Conservation (phyloP, 1,140 invertebrate species). For the Prorops nasuta region DNA sequence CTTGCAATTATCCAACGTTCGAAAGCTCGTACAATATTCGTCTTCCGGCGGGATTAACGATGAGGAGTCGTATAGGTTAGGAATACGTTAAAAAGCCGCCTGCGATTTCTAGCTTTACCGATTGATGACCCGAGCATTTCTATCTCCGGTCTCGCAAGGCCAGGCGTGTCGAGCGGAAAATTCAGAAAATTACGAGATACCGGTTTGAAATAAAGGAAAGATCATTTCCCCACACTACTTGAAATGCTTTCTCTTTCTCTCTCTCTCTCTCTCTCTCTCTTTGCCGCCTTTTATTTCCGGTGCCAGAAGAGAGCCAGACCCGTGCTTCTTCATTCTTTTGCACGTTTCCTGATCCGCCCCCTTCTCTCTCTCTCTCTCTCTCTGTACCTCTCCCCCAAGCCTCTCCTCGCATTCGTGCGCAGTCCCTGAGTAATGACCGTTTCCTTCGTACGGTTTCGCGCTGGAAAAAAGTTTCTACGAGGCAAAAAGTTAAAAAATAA, state of each 20-base stretch:
- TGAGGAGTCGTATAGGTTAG: no score
- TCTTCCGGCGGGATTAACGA: no score
- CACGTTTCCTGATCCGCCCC: not conserved
- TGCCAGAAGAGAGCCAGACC: not conserved
- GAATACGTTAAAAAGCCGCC: no score
- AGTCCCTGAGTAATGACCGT: conserved; percentile 4
- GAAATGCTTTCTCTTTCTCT: no score
- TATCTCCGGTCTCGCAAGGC: no score
- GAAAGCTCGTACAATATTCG: no score
- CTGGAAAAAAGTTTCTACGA: not conserved
- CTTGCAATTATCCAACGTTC: no score
- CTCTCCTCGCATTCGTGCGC: not conserved
- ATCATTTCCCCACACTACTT: not conserved
- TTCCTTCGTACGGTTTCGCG: not conserved
- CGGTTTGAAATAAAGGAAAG: conserved; percentile 2
- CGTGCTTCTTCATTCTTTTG: not conserved
- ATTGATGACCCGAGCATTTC: no score
- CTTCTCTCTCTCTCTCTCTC: conserved; percentile 1
- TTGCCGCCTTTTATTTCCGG: not conserved
- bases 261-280: not conserved
- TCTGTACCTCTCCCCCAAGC: not conserved
- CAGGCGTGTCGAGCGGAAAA: not conserved
- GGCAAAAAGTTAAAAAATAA: no score
- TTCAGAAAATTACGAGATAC: conserved; percentile 2
- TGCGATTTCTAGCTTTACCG: no score